phyloP scores from a whole-genome alignment of 2,888 invertebrate genomes.

The Axea sp. region DNA sequence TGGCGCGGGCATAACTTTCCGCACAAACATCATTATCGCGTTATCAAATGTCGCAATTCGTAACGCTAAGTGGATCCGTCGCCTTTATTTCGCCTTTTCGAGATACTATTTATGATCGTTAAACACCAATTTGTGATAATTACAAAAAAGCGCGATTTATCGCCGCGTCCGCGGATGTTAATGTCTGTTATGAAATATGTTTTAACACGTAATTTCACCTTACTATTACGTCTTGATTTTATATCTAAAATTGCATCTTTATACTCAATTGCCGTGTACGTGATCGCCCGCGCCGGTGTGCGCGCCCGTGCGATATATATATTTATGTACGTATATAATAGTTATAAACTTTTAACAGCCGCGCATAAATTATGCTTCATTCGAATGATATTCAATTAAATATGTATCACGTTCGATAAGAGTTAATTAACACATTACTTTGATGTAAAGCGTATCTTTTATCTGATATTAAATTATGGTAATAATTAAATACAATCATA shows the following conservation, averaged over 20 bases:
- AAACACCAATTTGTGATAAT: constrained; percentile 49
- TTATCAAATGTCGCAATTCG: constrained; percentile 34
- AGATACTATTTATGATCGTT: constrained; percentile 25
- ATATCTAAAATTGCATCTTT: constrained; percentile 55
- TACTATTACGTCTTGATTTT: constrained; percentile 53
- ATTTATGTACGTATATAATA: constrained; percentile 39
- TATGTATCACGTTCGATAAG: constrained; percentile 57
- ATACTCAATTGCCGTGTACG: constrained; percentile 42
- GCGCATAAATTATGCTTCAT: constrained; percentile 46
- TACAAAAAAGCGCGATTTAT: constrained; percentile 37
- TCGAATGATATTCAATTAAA: constrained; percentile 58
- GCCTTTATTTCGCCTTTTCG: constrained; percentile 16
- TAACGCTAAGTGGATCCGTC: constrained; percentile 18
- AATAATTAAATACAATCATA: constrained; percentile 60
- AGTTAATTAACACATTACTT: constrained; percentile 59
- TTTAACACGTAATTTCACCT: constrained; percentile 52
- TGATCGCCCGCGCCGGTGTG: constrained; percentile 3
- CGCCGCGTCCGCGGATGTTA: constrained; percentile 37
- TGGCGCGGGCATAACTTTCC: not conserved
- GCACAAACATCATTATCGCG: constrained; percentile 34
- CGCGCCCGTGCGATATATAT: constrained; percentile 4
- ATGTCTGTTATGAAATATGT: constrained; percentile 55
- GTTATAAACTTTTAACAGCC: constrained; percentile 49
- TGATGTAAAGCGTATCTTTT: constrained; percentile 57
- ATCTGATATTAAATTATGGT: constrained; percentile 59